Conservation (phyloP, 2,113 vertebrate genomes). For the Astatotilapia flaviijosephi region DNA sequence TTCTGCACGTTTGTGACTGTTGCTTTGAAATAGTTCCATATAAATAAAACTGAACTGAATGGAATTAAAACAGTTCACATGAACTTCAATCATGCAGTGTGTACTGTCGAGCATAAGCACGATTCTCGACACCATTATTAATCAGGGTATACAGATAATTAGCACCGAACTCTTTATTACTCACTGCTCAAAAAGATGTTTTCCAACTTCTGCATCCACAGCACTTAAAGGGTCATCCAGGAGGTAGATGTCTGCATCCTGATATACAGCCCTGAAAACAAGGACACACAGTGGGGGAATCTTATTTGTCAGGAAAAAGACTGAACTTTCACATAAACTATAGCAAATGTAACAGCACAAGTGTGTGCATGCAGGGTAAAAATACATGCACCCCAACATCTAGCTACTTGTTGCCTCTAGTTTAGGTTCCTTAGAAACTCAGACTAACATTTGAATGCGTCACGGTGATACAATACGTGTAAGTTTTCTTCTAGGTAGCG, state of each 20-base stretch:
- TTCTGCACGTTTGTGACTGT: not conserved
- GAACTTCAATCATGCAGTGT: not conserved
- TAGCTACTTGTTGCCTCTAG: not conserved
- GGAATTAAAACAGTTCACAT: not conserved
- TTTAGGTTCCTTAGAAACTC: not conserved
- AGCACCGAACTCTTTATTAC: constrained; percentile 30
- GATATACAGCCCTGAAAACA: constrained; percentile 85
- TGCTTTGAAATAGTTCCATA: not conserved
- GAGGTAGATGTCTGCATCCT: constrained; percentile 92
- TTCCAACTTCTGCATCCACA: constrained; percentile 89
- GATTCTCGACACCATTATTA: not conserved
- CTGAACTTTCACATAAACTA: not conserved
- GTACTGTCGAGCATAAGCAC: not conserved
- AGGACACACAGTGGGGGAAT: not conserved
- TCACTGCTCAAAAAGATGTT: constrained; percentile 90
- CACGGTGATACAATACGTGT: not conserved
- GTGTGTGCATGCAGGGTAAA: not conserved
- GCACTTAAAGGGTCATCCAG: constrained; percentile 93
- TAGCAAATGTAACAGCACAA: not conserved
- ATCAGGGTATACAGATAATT: not conserved
- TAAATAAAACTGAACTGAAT: not conserved
- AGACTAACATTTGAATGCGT: not conserved
- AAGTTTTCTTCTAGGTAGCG: not conserved
- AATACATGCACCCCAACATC: not conserved
- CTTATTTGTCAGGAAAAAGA: not conserved